These are phyloP conservation scores for Tenodera sinensis DNA, from an alignment of 2,888 invertebrate genomes.

Conservation along the genomic window DNA sequence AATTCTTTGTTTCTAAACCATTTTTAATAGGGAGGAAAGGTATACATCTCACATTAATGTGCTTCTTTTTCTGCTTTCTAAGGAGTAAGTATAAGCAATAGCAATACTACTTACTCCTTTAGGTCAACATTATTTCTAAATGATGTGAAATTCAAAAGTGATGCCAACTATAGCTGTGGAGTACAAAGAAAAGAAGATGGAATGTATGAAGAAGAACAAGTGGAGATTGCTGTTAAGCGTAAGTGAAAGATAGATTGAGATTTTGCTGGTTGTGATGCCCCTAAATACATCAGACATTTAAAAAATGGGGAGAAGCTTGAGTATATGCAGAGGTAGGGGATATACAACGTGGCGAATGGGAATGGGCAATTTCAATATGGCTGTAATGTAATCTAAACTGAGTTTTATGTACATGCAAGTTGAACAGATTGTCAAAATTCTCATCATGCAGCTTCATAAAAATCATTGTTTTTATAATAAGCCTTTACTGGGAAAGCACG, in stretches of 20 bases:
- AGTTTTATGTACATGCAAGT: too few relatives aligned
- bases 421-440: too few relatives aligned
- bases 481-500: too few relatives aligned
- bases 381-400: too few relatives aligned
- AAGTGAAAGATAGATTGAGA: background rate
- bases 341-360: too few relatives aligned
- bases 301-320: too few relatives aligned
- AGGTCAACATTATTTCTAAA: constrained; percentile 41
- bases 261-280: background rate
- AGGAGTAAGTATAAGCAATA: background rate
- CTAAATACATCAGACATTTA: too few relatives aligned
- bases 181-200: constrained; percentile 35
- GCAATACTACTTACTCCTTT: constrained; percentile 42
- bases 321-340: too few relatives aligned
- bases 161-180: constrained; percentile 39
- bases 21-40: background rate
- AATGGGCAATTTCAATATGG: too few relatives aligned
- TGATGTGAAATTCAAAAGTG: constrained; percentile 39
- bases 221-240: background rate
- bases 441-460: too few relatives aligned
- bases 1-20: too few relatives aligned
- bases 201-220: constrained; percentile 36
- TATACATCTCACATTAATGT: background rate
- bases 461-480: too few relatives aligned
- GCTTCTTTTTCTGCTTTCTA: background rate